These are phyloP conservation scores for Coilia nasus DNA, from an alignment of 2,797 vertebrate species.

Conservation along the genomic window DNA sequence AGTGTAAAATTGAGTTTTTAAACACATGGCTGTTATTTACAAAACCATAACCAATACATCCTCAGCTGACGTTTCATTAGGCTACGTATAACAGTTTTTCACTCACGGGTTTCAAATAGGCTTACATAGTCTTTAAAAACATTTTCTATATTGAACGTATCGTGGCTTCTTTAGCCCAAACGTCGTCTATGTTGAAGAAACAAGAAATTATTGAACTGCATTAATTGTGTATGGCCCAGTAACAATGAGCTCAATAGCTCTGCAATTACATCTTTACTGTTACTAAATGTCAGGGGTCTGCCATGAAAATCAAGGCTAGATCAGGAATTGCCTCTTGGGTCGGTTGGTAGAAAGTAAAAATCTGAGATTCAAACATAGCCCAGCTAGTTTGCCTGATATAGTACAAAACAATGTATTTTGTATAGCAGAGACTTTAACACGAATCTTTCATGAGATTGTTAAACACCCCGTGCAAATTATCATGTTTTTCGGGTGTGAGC, in stretches of 20 bases:
- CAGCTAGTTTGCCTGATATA: background rate
- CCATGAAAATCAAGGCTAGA: background rate
- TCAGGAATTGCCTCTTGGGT: background rate
- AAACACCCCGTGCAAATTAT: no score
- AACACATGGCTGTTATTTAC: slow-evolving; percentile 17
- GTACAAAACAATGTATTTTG: background rate
- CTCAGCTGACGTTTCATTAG: background rate
- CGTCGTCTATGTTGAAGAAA: no score
- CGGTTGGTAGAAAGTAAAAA: background rate
- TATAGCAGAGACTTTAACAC: background rate
- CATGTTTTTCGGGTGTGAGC: background rate
- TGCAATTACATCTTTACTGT: background rate
- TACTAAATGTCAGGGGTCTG: background rate
- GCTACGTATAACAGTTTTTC: no score
- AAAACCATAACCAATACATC: background rate
- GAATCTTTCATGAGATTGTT: background rate
- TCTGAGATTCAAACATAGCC: background rate
- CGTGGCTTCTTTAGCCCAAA: no score
- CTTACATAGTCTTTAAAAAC: no score
- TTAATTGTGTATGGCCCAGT: background rate
- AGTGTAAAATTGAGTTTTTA: background rate
- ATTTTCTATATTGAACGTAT: no score
- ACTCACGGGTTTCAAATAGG: no score
- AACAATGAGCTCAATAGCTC: background rate
- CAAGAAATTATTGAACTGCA: no score